Percentiles rank a stretch among this genome's conserved stretches.
These are phyloP conservation scores for Panulirus ornatus DNA, from an alignment of 1,140 invertebrate genomes.

Conservation along the genomic window DNA sequence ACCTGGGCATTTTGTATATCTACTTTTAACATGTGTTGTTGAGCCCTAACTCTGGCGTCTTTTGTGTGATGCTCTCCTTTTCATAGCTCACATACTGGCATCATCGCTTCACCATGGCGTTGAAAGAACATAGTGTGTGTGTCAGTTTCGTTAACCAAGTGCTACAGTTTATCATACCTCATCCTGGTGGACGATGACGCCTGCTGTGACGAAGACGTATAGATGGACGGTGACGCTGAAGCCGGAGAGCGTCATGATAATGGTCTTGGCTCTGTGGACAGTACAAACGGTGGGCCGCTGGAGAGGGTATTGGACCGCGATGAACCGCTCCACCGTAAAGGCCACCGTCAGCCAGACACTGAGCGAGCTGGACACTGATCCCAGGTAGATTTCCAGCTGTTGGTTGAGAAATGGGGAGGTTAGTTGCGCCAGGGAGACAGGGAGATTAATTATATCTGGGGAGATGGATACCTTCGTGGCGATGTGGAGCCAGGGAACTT, in stretches of 20 bases:
- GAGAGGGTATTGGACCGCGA: constrained; percentile 88
- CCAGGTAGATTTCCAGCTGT: constrained; percentile 80
- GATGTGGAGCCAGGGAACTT: not conserved
- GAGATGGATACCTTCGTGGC: not conserved
- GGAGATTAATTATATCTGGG: not conserved
- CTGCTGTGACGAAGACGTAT: constrained; percentile 81
- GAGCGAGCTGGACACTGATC: constrained; percentile 80
- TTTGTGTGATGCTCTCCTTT: too few species aligned
- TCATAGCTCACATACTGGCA: too few species aligned
- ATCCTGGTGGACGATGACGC: constrained; percentile 54
- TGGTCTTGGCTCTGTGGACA: constrained; percentile 84
- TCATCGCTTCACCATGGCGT: too few species aligned
- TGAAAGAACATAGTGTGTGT: too few species aligned
- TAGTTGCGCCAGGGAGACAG: not conserved
- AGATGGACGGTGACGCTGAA: constrained; percentile 81
- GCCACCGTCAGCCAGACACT: constrained; percentile 91
- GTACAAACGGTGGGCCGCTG: constrained; percentile 88
- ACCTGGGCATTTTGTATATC: too few species aligned
- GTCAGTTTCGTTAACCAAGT: too few species aligned
- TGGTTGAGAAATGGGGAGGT: constrained; percentile 77
- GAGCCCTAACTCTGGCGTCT: too few species aligned
- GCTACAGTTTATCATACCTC: constrained; percentile 28
- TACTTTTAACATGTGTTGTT: too few species aligned
- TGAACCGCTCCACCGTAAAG: constrained; percentile 91
- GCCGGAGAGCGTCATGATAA: constrained; percentile 81